phyloP scores from a whole-genome alignment of 2,888 invertebrate genomes.

The Plutella xylostella region DNA sequence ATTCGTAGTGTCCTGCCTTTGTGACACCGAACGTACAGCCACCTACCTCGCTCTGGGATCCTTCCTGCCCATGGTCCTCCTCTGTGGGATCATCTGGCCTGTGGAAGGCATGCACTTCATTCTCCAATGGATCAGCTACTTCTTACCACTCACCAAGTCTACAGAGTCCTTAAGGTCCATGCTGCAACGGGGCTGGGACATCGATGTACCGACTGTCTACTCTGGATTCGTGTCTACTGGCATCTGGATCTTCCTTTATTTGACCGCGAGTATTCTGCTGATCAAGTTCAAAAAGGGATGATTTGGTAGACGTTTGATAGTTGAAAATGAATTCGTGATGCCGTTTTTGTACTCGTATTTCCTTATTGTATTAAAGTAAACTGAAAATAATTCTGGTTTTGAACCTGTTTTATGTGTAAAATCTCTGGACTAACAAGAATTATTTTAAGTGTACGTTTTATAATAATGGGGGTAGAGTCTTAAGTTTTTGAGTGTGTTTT shows the following conservation, averaged over 20 bases:
- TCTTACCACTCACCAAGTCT: conserved; percentile 88
- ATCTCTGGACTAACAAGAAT: too few relatives aligned
- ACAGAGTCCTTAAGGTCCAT: conserved; percentile 90
- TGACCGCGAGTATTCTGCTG: conserved; percentile 78
- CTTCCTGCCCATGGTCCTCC: conserved; percentile 86
- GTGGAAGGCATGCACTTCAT: conserved; percentile 88
- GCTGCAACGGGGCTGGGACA: conserved; percentile 85
- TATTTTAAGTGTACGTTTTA: too few relatives aligned
- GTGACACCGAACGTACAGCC: conserved; percentile 86
- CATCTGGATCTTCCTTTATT: conserved; percentile 83
- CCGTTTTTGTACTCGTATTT: too few relatives aligned
- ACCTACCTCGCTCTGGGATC: conserved; percentile 89
- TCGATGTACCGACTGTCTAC: conserved; percentile 79
- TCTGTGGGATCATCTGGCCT: conserved; percentile 95
- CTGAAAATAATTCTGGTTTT: too few relatives aligned
- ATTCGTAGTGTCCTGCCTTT: conserved; percentile 83
- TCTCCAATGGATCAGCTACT: conserved; percentile 77
- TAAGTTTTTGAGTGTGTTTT: too few relatives aligned
- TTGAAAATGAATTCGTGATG: too few relatives aligned
- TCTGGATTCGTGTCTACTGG: conserved; percentile 83
- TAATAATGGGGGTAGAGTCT: too few relatives aligned
- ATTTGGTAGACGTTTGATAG: conserved; percentile 19
- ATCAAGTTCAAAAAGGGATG: conserved; percentile 89
- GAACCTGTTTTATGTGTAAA: too few relatives aligned
- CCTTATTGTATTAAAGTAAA: too few relatives aligned